A percentile compares a stretch with the other conserved stretches of the same genome.
Evolutionary conservation across 2,888 invertebrate genomes (phyloP).

Genomic region (Drosophila limbata): DNA sequence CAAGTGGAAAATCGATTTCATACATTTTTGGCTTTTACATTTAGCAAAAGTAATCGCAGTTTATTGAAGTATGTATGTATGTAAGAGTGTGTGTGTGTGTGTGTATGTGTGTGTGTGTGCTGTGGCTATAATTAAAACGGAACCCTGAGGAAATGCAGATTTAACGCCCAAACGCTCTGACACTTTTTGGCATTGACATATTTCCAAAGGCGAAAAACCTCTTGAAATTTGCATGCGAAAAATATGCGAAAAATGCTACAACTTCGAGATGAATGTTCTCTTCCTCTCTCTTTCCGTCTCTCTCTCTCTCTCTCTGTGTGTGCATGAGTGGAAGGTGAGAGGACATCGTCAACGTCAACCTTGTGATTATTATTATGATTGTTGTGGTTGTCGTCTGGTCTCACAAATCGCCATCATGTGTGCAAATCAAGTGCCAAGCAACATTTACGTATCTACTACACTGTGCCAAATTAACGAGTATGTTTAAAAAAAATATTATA

Average conservation of each 20-base stretch:
- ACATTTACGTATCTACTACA: constrained; percentile 12
- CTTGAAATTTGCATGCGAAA: constrained; percentile 55
- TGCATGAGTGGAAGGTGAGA: background rate
- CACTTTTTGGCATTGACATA: constrained; percentile 65
- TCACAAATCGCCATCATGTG: constrained; percentile 25
- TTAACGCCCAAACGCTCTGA: constrained; percentile 56
- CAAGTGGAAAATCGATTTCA: constrained; percentile 34
- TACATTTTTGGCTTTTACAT: constrained; percentile 11
- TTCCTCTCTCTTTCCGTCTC: background rate
- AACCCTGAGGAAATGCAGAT: constrained; percentile 67
- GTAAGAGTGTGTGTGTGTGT: background rate
- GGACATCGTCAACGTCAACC: constrained; percentile 19
- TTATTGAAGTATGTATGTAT: constrained; percentile 33
- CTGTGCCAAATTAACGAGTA: constrained; percentile 2
- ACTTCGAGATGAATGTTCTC: constrained; percentile 14
- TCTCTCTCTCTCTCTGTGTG: background rate
- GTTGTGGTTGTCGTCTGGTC: constrained; percentile 12
- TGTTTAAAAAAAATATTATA: background rate
- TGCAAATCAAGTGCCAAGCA: constrained; percentile 23
- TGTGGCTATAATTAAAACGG: constrained; percentile 52
- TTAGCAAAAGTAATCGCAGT: constrained; percentile 20
- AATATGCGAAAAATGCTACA: constrained; percentile 27
- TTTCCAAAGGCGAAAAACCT: constrained; percentile 53
- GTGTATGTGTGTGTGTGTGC: constrained; percentile 6
- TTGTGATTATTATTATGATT: constrained; percentile 13